Conservation (phyloP, 2,888 invertebrate genomes). For the Eristalinus aeneus region DNA sequence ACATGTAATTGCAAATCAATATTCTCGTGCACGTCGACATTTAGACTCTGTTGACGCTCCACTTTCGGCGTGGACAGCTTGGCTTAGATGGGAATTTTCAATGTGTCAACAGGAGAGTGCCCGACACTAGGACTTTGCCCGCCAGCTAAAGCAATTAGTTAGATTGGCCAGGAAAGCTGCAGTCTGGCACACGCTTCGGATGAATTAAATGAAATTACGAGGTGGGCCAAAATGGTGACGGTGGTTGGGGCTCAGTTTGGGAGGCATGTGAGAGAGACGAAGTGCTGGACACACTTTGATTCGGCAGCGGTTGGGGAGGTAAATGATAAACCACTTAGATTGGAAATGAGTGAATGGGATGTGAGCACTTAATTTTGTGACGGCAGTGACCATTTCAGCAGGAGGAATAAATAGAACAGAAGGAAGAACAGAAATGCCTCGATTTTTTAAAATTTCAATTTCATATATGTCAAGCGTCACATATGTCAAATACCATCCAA, state of each 20-base stretch:
- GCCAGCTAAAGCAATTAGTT: background rate
- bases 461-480: no score
- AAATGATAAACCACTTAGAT: no score
- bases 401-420: no score
- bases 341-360: no score
- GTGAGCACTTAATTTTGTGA: no score
- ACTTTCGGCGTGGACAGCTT: background rate
- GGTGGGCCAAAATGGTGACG: background rate
- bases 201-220: slow-evolving; percentile 2
- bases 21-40: background rate
- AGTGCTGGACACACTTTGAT: background rate
- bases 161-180: background rate
- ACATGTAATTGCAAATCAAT: slow-evolving; percentile 24
- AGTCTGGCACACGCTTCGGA: background rate
- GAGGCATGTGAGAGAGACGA: background rate
- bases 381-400: no score
- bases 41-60: background rate
- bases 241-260: background rate
- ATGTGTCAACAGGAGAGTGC: slow-evolving; percentile 43
- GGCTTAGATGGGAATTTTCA: slow-evolving; percentile 29
- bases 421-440: no score
- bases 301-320: background rate
- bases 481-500: no score
- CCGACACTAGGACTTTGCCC: background rate
- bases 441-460: no score